Percentiles rank a stretch among this genome's conserved stretches.
These are phyloP conservation scores for Poeciliopsis turrubarensis DNA, from an alignment of 2,113 vertebrate species.

Conservation along the genomic window DNA sequence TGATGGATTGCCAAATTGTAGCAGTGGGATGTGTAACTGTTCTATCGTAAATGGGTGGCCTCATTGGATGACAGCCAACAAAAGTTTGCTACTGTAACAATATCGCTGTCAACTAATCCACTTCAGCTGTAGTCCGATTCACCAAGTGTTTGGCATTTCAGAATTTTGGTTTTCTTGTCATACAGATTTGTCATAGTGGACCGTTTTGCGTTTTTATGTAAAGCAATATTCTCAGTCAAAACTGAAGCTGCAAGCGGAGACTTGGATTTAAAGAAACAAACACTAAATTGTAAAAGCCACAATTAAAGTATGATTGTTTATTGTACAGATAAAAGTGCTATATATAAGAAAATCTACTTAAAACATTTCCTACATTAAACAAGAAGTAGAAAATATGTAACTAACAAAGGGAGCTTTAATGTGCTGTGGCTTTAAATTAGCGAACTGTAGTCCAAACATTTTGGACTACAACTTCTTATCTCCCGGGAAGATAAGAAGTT, in stretches of 20 bases:
- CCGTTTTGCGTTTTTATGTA: background rate
- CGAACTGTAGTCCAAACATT: background rate
- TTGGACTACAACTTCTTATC: background rate
- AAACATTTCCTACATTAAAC: background rate
- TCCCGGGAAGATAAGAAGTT: background rate
- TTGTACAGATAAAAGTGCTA: too few relatives aligned
- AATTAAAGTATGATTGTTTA: background rate
- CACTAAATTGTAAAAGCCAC: background rate
- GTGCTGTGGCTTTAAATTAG: too few relatives aligned
- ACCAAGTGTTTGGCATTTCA: background rate
- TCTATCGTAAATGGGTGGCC: background rate
- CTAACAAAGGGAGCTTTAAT: background rate
- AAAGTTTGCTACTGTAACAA: background rate
- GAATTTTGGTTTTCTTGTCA: background rate
- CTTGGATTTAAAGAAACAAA: background rate
- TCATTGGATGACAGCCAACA: background rate
- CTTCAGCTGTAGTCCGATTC: too few relatives aligned
- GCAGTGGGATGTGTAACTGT: background rate
- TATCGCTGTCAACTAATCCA: too few relatives aligned
- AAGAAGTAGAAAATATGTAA: background rate
- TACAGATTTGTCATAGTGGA: background rate
- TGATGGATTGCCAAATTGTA: background rate
- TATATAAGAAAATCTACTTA: background rate
- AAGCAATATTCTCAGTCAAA: background rate
- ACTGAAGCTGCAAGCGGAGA: background rate